Base-by-base conservation (phyloP, 2,888 invertebrate species). In the Acanthopleura granulata region DNA sequence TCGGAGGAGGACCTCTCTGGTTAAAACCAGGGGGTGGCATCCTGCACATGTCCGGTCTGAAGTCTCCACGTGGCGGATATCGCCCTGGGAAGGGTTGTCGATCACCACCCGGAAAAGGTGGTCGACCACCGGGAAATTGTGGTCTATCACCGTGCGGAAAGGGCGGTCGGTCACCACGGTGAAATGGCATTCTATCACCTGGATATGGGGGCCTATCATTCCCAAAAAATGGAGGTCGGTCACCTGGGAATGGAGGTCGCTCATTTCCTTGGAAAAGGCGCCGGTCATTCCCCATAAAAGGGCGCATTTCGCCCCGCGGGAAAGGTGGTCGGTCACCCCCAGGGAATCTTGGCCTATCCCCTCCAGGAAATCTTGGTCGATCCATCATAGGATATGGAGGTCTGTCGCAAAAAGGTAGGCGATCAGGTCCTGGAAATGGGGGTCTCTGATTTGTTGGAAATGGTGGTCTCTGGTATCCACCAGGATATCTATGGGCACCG, bases 221-320 rank as follows among this genome's bases (percentile, higher is more conserved):
- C 27, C 80, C 80, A 18, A 82, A 82, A n/a, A 81, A 80, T 49
- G 82, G 82, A 22, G 79, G 83, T 62, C 83, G 83, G 81, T 81
- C 80, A 25, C 73, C 71, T 57, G 49, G 73, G 61, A 69, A 69
- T 11, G 72, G 79, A 49, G 78, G 79, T 25, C 77, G 79, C 30
- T 73, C 75, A 73, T 72, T 74, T 6, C 66, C 66, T 6, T 22
- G 66, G 25, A 66, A 66, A 27, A 6, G 40, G 16, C 40, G 71
- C 11, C 71, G 16, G 9, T 49, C 71, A 18, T n/a, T n/a, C 4
- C 71, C 71, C 40, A 40, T 49, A n/a, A 40, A 71, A 71, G 71
- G 71, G 15, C 49, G 71, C 27, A 18, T 71, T 40, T 49, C 71
- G 40, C 71, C 71, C n/a, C 71, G 1, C 1, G 49, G 40, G 12